Percentiles rank a stretch among this genome's conserved stretches.
These are phyloP conservation scores for Ornithoptera alexandrae DNA, from an alignment of 2,888 invertebrate species.

Conservation along the genomic window DNA sequence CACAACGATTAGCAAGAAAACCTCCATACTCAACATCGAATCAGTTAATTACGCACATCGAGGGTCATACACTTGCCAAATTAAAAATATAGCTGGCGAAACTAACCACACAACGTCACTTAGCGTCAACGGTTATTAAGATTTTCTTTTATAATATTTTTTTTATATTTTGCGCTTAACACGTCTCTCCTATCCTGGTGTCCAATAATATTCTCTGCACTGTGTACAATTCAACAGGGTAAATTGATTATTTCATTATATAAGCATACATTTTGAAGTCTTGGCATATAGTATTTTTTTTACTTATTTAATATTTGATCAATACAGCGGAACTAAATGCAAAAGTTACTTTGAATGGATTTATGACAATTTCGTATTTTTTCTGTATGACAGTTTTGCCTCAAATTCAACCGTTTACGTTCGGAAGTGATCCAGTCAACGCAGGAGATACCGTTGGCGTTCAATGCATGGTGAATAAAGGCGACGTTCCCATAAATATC, in stretches of 20 bases:
- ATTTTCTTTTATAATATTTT: constrained; percentile 2
- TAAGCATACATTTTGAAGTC: not conserved
- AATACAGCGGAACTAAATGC: not conserved
- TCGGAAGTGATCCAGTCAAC: constrained; percentile 88
- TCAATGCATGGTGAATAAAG: constrained; percentile 87
- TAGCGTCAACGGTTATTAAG: constrained; percentile 79
- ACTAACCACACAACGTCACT: constrained; percentile 80
- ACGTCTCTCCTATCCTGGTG: constrained; percentile 42
- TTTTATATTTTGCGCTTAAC: constrained; percentile 39
- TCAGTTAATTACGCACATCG: constrained; percentile 81
- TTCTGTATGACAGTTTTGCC: constrained; percentile 81
- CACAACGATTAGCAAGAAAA: constrained; percentile 81
- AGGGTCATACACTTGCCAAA: constrained; percentile 83
- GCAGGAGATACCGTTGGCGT: constrained; percentile 88
- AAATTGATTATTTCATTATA: not conserved
- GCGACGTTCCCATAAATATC: constrained; percentile 88
- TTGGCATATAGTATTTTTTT: not conserved
- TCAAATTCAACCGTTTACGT: constrained; percentile 87
- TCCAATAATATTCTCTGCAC: constrained; percentile 9
- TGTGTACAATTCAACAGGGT: not conserved
- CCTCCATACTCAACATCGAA: constrained; percentile 83
- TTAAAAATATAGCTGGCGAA: constrained; percentile 82
- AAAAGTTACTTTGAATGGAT: not conserved
- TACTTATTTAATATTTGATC: not conserved
- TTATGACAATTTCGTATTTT: not conserved